Evolutionary conservation across 2,888 invertebrate genomes (phyloP), one percentile per base, ranked within the genome.

Genomic region (Agapostemon virescens): DNA sequence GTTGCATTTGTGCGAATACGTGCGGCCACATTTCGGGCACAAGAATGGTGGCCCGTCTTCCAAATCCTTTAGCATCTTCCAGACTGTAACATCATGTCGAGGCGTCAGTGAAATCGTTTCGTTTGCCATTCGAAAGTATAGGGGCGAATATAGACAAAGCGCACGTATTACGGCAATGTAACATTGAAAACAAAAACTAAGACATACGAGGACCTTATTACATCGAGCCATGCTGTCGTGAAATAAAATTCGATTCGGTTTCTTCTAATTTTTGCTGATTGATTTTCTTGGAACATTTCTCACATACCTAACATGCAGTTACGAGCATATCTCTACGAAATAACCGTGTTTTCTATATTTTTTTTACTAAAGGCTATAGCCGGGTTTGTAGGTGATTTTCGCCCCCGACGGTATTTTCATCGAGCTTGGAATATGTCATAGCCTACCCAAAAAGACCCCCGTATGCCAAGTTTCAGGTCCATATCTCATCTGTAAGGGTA

Each of bases 1-100:
- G 81, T 93, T 92, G 85, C 91, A 90, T 74, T 89, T 90, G 84
- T 91, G 90, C 11, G 88, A 90, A 82, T 93, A 93, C 40, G 85
- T 87, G 58, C 92, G 89, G 15, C 89, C 89, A 79, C 93, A 93
- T 76, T 88, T 89, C 11, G 85, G 87, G 42, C 92, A 92, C n/a
- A 88, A 84, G 81, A 90, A 92, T 17, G 89, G 89, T n/a, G 92
- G 90, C 0, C 87, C 87, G 2, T 90, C 90, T 52, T 87, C 88
- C 74, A 82, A 64, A n/a, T 88, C 86, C 84, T 84, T 86, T 49
- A 83, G 81, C 77, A 74, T 80, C 70, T 87, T 85, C 89, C 86
- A 88, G 15, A 77, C 88, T 87, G 88, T 81, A 88, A 87, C 88
- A 89, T 81, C 77, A 69, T 49, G 63, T 68, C 55, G 66, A 72